Evolutionary conservation across 2,888 invertebrate genomes (phyloP), one percentile per base, ranked within the genome.

Genomic region (Limulus polyphemus): DNA sequence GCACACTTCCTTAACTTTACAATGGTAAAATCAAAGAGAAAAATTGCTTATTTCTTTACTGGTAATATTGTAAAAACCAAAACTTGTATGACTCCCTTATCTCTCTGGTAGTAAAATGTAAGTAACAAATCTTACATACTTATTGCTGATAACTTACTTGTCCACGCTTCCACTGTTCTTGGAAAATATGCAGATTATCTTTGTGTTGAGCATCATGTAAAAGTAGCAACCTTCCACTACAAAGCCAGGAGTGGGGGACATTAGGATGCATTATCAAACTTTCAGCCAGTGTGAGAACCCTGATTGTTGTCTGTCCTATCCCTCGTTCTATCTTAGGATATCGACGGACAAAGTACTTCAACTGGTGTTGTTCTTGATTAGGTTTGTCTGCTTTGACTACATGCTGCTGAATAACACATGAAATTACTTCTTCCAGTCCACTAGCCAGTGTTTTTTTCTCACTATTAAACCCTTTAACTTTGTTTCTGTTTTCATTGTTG

Each of bases 121-220:
- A 32, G 7, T 7, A 32, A 32, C 32, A 32, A 32, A 32, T 32
- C 32, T 2, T 2, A 32, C 3, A 32, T 2, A 32, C 32, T 32
- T 32, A 32, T 32, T 32, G 32, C 32, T 32, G 32, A 3, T 32
- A 32, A 32, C 17, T 16, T 65, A 69, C 70, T 68, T 71, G 71
- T 7, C 92, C 92, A 49, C 90, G 84, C 77, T 88, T 90, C 93
- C 93, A 94, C 72, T 91, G 90, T 74, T 92, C 90, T 83, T 88
- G 80, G 62, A 79, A 78, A 62, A 73, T 48, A 17, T 67, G 62
- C n/a, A 70, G 55, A 76, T 94, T 90, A 73, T 87, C 86, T 0
- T 83, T 77, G 75, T 89, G 83, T 69, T 79, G 78, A 0, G 91
- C 84, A 72, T 92, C 90, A 12, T 87, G 85, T 59, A 97, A 82